These are phyloP conservation scores for Atherinomorus stipes DNA, from an alignment of 2,113 vertebrate genomes.

Conservation along the genomic window DNA sequence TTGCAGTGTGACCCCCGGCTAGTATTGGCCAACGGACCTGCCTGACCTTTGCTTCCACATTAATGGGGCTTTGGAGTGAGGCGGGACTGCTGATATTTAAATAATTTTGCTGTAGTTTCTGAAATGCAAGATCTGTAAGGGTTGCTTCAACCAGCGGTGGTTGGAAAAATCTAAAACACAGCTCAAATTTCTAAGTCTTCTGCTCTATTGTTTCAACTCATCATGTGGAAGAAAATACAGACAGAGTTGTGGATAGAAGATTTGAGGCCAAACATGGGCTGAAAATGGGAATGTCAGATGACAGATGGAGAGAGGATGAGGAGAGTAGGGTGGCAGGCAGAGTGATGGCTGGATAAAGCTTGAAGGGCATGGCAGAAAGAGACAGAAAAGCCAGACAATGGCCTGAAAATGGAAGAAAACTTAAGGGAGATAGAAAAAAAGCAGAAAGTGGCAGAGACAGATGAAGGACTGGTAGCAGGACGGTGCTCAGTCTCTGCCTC, in stretches of 20 bases:
- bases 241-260: neutral
- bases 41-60: no score
- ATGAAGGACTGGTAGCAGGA: conserved; percentile 12
- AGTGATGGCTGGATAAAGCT: conserved; percentile 27
- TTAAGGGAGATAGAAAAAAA: neutral
- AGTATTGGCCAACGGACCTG: no score
- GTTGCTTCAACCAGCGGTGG: no score
- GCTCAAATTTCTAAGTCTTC: neutral
- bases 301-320: conserved; percentile 22
- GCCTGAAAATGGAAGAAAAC: conserved; percentile 7
- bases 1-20: no score
- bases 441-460: conserved; percentile 18
- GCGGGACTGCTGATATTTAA: no score
- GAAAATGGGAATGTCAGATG: conserved; percentile 17
- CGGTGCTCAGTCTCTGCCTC: conserved; percentile 37
- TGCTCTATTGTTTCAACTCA: neutral
- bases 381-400: conserved; percentile 16
- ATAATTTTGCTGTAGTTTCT: no score
- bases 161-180: neutral
- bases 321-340: neutral
- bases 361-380: neutral
- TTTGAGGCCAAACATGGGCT: neutral
- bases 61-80: no score
- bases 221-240: neutral
- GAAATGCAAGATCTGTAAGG: no score